phyloP scores from a whole-genome alignment of 2,888 invertebrate species.

The Diarsia mendica region DNA sequence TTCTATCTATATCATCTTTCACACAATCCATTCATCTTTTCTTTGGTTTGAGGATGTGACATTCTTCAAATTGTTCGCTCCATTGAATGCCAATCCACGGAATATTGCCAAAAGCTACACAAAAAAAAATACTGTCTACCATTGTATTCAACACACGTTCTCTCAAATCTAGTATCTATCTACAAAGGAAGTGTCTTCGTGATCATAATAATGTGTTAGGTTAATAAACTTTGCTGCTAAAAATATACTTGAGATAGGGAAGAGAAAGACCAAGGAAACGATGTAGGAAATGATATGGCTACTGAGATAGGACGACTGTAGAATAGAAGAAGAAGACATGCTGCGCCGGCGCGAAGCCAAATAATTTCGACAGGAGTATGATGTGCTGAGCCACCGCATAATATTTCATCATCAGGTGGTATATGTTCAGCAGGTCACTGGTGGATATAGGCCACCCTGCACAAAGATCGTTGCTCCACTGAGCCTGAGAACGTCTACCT shows the following conservation, averaged over 20 bases:
- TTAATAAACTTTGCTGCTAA: slow-evolving; percentile 53
- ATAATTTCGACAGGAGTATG: too few species aligned
- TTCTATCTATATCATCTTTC: background rate
- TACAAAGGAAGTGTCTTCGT: slow-evolving; percentile 62
- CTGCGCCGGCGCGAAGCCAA: too few species aligned
- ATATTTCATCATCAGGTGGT: too few species aligned
- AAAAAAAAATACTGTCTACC: background rate
- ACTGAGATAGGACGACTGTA: background rate
- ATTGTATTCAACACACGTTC: slow-evolving; percentile 50
- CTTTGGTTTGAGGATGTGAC: background rate
- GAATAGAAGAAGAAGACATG: background rate
- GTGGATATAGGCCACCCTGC: too few species aligned
- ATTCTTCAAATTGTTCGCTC: background rate
- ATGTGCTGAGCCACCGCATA: too few species aligned
- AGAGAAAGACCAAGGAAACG: background rate
- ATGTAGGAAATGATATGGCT: background rate
- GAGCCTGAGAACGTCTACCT: too few species aligned
- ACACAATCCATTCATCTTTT: background rate
- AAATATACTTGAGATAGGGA: slow-evolving; percentile 22
- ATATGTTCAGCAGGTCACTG: too few species aligned
- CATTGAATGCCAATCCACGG: background rate
- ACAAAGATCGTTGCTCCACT: too few species aligned
- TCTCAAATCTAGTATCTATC: slow-evolving; percentile 59
- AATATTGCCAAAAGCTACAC: slow-evolving; percentile 32
- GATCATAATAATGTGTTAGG: slow-evolving; percentile 60